phyloP scores from a whole-genome alignment of 2,113 vertebrate genomes.

The Hemicordylus capensis region DNA sequence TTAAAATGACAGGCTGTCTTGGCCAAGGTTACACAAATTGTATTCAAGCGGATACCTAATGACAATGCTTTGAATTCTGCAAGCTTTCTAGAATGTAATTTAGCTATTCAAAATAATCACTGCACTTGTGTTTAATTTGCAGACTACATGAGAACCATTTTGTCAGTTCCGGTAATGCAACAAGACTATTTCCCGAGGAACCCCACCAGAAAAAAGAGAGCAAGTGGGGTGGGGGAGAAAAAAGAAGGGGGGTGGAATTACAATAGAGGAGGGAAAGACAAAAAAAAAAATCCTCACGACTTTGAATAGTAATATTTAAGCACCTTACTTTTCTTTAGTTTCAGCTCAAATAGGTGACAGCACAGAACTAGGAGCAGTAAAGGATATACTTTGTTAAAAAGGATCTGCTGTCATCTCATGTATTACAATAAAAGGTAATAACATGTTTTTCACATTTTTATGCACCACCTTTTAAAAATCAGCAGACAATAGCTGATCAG shows the following conservation, averaged over 20 bases:
- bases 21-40: constrained; percentile 97
- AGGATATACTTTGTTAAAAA: constrained; percentile 81
- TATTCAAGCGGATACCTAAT: constrained; percentile 89
- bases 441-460: constrained; percentile 81
- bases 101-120: constrained; percentile 92
- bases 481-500: constrained; percentile 81
- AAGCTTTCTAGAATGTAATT: constrained; percentile 92
- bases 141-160: constrained; percentile 84
- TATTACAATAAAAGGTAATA: constrained; percentile 83
- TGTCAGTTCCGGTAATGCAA: constrained; percentile 82
- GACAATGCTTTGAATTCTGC: constrained; percentile 91
- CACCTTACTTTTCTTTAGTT: constrained; percentile 79
- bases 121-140: constrained; percentile 87
- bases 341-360: constrained; percentile 81
- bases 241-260: constrained; percentile 17
- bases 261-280: constrained; percentile 45
- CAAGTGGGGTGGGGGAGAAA: background rate
- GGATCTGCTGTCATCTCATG: constrained; percentile 80
- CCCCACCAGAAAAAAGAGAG: constrained; percentile 62
- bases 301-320: constrained; percentile 78
- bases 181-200: constrained; percentile 80
- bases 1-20: constrained; percentile 92
- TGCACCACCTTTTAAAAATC: constrained; percentile 66
- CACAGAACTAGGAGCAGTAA: constrained; percentile 77
- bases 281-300: constrained; percentile 75